phyloP scores from a whole-genome alignment of 2,797 vertebrate species.

The Buceros bicornis region DNA sequence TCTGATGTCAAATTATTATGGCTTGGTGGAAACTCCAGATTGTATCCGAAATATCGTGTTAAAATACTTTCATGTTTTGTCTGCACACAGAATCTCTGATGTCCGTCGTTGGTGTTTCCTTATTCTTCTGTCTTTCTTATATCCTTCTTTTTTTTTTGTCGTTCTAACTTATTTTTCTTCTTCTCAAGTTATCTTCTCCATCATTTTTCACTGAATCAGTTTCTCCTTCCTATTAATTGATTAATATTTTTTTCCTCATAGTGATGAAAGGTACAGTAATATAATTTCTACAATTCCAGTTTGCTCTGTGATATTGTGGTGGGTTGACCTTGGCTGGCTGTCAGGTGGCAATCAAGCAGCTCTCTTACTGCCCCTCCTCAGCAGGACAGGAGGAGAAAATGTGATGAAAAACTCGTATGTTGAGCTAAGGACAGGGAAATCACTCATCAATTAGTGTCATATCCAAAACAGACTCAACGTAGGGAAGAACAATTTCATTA shows the following conservation, averaged over 20 bases:
- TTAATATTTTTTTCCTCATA: neutral
- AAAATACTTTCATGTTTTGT: neutral
- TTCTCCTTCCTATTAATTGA: neutral
- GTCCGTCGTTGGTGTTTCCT: neutral
- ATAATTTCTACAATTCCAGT: neutral
- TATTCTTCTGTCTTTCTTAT: neutral
- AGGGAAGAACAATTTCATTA: neutral
- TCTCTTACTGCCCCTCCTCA: neutral
- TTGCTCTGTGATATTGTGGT: neutral
- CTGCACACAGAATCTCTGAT: neutral
- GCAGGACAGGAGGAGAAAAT: neutral
- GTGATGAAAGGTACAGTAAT: neutral
- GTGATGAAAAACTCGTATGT: neutral
- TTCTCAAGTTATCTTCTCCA: neutral
- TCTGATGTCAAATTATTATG: neutral
- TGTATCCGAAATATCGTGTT: neutral
- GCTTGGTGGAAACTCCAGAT: neutral
- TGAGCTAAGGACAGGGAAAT: neutral
- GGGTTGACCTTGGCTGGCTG: neutral
- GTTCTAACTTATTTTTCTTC: neutral
- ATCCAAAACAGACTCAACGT: too few species aligned
- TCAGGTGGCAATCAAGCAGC: neutral
- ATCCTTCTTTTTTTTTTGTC: neutral
- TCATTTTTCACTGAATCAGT: neutral
- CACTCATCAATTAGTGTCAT: neutral